Conservation (phyloP, 2,888 invertebrate species). For the Linnaemya tessellans region DNA sequence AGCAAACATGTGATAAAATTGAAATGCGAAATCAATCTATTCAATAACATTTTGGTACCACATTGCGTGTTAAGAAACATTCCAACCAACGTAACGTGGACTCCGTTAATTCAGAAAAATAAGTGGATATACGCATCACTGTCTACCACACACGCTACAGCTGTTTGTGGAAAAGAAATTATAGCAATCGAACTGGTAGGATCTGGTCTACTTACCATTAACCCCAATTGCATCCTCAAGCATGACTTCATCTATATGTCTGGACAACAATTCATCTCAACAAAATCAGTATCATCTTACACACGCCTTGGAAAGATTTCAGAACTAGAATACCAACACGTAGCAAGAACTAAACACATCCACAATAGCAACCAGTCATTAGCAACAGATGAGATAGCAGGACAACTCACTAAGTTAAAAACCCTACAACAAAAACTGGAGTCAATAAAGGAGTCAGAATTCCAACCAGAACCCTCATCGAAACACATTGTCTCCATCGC, state of each 20-base stretch:
- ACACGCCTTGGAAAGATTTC: too few relatives aligned
- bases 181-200: background rate
- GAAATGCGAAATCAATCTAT: background rate
- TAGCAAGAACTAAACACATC: too few relatives aligned
- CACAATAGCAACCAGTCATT: too few relatives aligned
- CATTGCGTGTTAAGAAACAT: too few relatives aligned
- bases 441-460: background rate
- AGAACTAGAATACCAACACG: too few relatives aligned
- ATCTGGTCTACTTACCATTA: background rate
- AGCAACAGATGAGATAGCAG: too few relatives aligned
- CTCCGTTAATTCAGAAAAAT: background rate
- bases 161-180: background rate
- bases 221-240: background rate
- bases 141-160: conserved; percentile 15
- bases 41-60: too few relatives aligned
- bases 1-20: background rate
- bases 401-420: too few relatives aligned
- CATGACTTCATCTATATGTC: background rate
- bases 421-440: background rate
- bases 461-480: background rate
- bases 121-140: background rate
- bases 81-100: background rate
- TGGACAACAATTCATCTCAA: background rate
- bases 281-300: background rate
- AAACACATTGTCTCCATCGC: too few relatives aligned